phyloP scores from a whole-genome alignment of 1,140 invertebrate genomes.

The Drosophila burlai region DNA sequence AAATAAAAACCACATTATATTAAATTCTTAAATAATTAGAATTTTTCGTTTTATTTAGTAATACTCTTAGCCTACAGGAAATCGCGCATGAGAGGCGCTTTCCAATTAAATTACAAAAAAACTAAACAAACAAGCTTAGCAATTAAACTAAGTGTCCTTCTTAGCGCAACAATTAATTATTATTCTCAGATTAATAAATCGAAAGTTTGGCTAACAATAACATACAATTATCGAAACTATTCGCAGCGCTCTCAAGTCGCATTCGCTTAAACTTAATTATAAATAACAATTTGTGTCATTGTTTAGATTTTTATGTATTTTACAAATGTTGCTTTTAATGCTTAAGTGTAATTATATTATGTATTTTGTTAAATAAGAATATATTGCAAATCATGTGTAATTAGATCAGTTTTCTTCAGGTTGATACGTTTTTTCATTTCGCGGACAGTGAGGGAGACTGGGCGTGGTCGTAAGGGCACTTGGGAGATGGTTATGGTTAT shows the following conservation, averaged over 20 bases:
- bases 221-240: slow-evolving; percentile 43
- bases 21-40: slow-evolving; percentile 25
- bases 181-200: slow-evolving; percentile 40
- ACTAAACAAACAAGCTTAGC: slow-evolving; percentile 79
- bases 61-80: slow-evolving; percentile 59
- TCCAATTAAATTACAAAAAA: slow-evolving; percentile 55
- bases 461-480: slow-evolving; percentile 70
- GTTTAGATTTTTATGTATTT: slow-evolving; percentile 51
- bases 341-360: slow-evolving; percentile 14
- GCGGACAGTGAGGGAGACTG: slow-evolving; percentile 48
- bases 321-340: slow-evolving; percentile 52
- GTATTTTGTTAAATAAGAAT: slow-evolving; percentile 49
- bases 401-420: background rate
- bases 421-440: background rate
- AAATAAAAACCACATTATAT: background rate
- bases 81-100: slow-evolving; percentile 65
- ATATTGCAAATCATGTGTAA: slow-evolving; percentile 62
- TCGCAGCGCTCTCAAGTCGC: slow-evolving; percentile 12
- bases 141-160: slow-evolving; percentile 47
- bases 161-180: slow-evolving; percentile 75
- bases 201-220: slow-evolving; percentile 54
- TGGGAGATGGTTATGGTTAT: slow-evolving; percentile 18
- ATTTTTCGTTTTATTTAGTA: slow-evolving; percentile 64
- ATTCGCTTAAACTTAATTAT: slow-evolving; percentile 53
- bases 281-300: slow-evolving; percentile 55